phyloP scores from a whole-genome alignment of 1,140 invertebrate genomes.

The Pararge aegeria region DNA sequence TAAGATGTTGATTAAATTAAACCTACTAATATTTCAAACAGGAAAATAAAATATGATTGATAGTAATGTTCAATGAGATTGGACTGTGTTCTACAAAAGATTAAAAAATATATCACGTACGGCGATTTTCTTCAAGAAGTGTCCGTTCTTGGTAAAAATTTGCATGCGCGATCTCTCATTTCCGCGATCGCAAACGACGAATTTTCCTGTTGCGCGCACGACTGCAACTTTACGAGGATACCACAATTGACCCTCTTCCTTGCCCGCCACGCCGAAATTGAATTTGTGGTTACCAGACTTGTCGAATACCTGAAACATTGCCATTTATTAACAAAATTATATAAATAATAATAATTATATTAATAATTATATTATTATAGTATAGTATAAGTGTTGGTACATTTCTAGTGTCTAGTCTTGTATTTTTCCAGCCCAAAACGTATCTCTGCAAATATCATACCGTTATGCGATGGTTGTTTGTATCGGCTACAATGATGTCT shows the following conservation, averaged over 20 bases:
- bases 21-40: neutral
- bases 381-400: too few species aligned
- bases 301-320: slow-evolving; percentile 88
- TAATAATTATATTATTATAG: too few species aligned
- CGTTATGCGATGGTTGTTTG: slow-evolving; percentile 97
- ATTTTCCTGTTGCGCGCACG: slow-evolving; percentile 92
- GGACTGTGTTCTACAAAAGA: too few species aligned
- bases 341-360: too few species aligned
- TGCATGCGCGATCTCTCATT: slow-evolving; percentile 98
- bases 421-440: too few species aligned
- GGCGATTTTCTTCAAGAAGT: slow-evolving; percentile 95
- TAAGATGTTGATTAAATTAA: neutral
- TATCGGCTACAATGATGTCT: slow-evolving; percentile 97
- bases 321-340: neutral
- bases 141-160: slow-evolving; percentile 93
- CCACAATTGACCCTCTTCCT: slow-evolving; percentile 97
- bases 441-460: slow-evolving; percentile 72
- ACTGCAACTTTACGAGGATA: slow-evolving; percentile 97
- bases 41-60: neutral
- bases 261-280: slow-evolving; percentile 93
- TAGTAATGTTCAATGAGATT: neutral
- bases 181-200: slow-evolving; percentile 97
- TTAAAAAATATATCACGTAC: slow-evolving; percentile 40
- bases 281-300: slow-evolving; percentile 94
- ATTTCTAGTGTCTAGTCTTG: too few species aligned